Base-by-base conservation (phyloP, 2,888 invertebrate genomes). In the Synergus umbraculus region DNA sequence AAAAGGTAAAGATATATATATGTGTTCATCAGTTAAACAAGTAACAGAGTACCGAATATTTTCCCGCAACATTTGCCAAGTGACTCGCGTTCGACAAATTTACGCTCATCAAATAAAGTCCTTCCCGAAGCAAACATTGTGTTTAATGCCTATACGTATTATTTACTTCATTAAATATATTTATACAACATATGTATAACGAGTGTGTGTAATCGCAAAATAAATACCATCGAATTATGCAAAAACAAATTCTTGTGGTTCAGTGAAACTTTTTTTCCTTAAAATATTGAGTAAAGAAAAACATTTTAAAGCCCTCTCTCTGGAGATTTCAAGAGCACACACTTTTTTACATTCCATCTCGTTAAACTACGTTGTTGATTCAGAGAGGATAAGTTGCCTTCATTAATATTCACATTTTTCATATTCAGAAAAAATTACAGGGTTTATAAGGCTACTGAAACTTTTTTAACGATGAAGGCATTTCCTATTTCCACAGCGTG, bases 371-470 rank as follows among this genome's bases (percentile, higher is more conserved):
- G 44, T 46, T 44, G 67, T 67, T 67, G 44, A 67, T 44, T 67
- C 67, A 46, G 67, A 44, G 67, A 67, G 22, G 44, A 67, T 67
- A 67, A 67, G 67, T 67, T 67, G 46, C 44, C 65, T 44, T 67
- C 44, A 67, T 67, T 67, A 18, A 67, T 46, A 67, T 69, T 69
- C 49, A 69, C 15, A 49, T 22, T 69, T 69, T 44, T 29, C 9
- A 49, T 69, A 29, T 43, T 29, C 49, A 69, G 22, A 46, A 69
- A 46, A 69, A 49, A 49, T 49, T 49, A 69, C 49, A 69, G 15
- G 15, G 22, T 22, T 69, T 29, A 69, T 46, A 15, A 46, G 15
- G 15, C n/a, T 66, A 12, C n/a, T n/a, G 5, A 54, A 15, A 54
- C 10, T n/a, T 2, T 1, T 12, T 54, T 54, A 54, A 54, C 49